phyloP scores from a whole-genome alignment of 2,888 invertebrate species.

The Hartigia nigra region DNA sequence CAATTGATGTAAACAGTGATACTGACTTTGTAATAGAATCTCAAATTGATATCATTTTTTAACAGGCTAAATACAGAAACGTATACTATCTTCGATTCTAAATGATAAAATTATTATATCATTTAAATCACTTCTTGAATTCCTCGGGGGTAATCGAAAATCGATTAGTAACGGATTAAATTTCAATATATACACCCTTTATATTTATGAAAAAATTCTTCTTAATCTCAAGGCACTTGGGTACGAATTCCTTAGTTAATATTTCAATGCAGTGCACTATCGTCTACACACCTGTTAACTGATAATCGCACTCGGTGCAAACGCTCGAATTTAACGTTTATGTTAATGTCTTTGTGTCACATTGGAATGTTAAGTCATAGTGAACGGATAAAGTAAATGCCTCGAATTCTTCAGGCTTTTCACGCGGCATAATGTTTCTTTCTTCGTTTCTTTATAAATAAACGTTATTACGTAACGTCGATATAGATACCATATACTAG shows the following conservation, averaged over 20 bases:
- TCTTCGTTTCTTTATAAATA: background rate
- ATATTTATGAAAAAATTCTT: background rate
- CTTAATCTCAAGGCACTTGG: slow-evolving; percentile 8
- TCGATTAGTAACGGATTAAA: background rate
- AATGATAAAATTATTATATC: background rate
- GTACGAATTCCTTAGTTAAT: background rate
- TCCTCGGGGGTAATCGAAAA: background rate
- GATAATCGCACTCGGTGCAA: background rate
- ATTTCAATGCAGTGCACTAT: background rate
- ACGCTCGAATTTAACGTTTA: background rate
- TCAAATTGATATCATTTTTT: background rate
- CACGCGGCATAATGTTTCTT: background rate
- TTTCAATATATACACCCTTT: background rate
- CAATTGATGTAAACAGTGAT: background rate
- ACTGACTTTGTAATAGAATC: background rate
- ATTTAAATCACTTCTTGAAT: background rate
- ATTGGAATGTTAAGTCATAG: background rate
- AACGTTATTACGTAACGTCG: background rate
- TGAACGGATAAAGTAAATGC: background rate
- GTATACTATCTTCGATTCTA: background rate
- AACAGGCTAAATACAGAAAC: background rate
- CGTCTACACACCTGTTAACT: background rate
- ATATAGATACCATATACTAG: background rate
- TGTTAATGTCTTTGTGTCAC: background rate
- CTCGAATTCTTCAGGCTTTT: background rate